Conservation (phyloP, 2,113 vertebrate species). For the Syrrhaptes paradoxus region DNA sequence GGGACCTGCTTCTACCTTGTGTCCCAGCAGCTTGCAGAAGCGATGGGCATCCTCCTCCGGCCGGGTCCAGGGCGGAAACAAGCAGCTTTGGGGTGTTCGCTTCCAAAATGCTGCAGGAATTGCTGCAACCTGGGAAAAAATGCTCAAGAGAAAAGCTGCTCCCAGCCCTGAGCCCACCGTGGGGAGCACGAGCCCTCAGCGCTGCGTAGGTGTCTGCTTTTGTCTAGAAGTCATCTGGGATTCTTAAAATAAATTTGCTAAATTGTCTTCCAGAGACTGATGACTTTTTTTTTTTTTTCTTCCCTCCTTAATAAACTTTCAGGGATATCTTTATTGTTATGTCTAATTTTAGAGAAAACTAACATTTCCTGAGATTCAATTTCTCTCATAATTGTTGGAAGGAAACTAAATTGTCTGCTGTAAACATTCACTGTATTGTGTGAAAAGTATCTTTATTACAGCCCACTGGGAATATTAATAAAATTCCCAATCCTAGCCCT, state of each 20-base stretch:
- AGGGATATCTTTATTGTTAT: constrained; percentile 88
- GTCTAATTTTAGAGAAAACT: constrained; percentile 89
- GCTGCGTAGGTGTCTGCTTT: neutral
- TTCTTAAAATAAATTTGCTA: constrained; percentile 59
- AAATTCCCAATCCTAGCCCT: constrained; percentile 48
- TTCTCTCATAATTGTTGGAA: constrained; percentile 99
- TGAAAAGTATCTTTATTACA: constrained; percentile 78
- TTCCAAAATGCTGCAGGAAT: neutral
- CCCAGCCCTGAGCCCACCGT: accelerated
- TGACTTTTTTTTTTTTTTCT: neutral
- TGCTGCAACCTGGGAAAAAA: neutral
- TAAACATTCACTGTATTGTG: constrained; percentile 91
- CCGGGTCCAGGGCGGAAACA: neutral
- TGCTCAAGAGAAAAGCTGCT: neutral
- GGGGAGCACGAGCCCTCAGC: neutral
- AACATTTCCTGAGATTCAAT: constrained; percentile 99
- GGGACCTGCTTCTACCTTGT: neutral
- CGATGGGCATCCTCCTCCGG: neutral
- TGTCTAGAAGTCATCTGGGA: constrained; percentile 52
- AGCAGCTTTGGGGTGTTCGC: neutral
- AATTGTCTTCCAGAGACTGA: constrained; percentile 59
- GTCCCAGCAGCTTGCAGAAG: neutral
- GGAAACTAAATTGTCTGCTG: constrained; percentile 93
- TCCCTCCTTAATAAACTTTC: constrained; percentile 74
- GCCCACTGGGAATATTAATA: constrained; percentile 67